These are phyloP conservation scores for Phylloscopus trochiloides DNA, from an alignment of 2,113 vertebrate species.

Conservation along the genomic window DNA sequence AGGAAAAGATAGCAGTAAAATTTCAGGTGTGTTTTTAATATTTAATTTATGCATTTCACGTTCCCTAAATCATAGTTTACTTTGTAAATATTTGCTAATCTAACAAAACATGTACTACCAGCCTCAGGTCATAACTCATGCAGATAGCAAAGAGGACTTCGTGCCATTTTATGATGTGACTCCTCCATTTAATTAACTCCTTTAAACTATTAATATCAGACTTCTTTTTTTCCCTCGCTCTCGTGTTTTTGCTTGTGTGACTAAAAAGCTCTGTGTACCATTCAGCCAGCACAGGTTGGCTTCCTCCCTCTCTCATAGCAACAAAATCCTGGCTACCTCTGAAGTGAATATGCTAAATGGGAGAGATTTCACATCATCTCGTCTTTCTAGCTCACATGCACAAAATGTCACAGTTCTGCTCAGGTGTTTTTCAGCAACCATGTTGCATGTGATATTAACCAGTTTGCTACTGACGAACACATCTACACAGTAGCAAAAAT, in stretches of 20 bases:
- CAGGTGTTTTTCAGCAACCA: background rate
- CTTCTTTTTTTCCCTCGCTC: background rate
- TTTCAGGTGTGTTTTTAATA: slow-evolving; percentile 24
- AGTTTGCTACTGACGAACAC: background rate
- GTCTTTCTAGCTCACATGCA: background rate
- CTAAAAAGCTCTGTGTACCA: background rate
- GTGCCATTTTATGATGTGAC: slow-evolving; percentile 43
- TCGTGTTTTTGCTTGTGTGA: background rate
- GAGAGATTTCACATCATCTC: background rate
- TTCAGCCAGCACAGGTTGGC: slow-evolving; percentile 3
- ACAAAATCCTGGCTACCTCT: slow-evolving; percentile 46
- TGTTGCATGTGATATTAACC: background rate
- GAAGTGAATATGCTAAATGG: slow-evolving; percentile 7
- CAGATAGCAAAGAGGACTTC: slow-evolving; percentile 50
- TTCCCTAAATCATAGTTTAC: slow-evolving; percentile 27
- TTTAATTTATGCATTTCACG: slow-evolving; percentile 26
- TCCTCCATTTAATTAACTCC: slow-evolving; percentile 69
- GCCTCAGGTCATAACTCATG: slow-evolving; percentile 42
- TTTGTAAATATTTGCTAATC: slow-evolving; percentile 70
- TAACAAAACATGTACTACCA: slow-evolving; percentile 46
- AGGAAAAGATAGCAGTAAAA: background rate
- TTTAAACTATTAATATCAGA: background rate
- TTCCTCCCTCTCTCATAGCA: slow-evolving; percentile 43
- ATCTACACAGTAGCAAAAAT: background rate
- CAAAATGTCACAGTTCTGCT: background rate